Conservation (phyloP, 2,888 invertebrate species). For the Chouioia cunea region DNA sequence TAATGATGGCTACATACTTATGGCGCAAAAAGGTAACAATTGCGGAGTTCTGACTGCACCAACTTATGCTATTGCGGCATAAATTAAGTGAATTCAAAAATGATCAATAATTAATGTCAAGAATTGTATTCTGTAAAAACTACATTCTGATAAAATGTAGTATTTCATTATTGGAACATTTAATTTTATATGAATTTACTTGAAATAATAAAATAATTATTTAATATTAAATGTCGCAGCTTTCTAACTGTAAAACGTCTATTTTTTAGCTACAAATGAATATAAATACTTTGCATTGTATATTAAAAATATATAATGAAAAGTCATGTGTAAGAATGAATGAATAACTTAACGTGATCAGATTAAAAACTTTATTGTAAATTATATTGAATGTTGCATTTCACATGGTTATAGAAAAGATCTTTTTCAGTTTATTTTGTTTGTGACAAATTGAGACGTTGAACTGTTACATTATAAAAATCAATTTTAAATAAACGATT, state of each 20-base stretch:
- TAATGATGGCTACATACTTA: slow-evolving; percentile 94
- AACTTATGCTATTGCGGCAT: slow-evolving; percentile 76
- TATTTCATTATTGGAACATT: slow-evolving; percentile 22
- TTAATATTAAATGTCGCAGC: no score
- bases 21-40: slow-evolving; percentile 91
- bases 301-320: slow-evolving; percentile 19
- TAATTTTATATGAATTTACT: slow-evolving; percentile 38
- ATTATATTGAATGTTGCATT: slow-evolving; percentile 35
- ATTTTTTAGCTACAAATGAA: no score
- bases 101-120: slow-evolving; percentile 10
- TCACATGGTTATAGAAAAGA: slow-evolving; percentile 9
- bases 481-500: slow-evolving; percentile 15
- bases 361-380: slow-evolving; percentile 30
- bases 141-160: slow-evolving; percentile 3
- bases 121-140: slow-evolving; percentile 5
- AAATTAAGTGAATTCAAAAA: slow-evolving; percentile 22
- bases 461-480: slow-evolving; percentile 7
- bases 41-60: slow-evolving; percentile 92
- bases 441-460: neutral
- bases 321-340: slow-evolving; percentile 14
- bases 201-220: neutral
- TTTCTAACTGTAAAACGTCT: no score
- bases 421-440: slow-evolving; percentile 12
- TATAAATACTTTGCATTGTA: no score
- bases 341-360: slow-evolving; percentile 26